Conservation (phyloP, 2,888 invertebrate species). For the Tubiluchus corallicola region DNA sequence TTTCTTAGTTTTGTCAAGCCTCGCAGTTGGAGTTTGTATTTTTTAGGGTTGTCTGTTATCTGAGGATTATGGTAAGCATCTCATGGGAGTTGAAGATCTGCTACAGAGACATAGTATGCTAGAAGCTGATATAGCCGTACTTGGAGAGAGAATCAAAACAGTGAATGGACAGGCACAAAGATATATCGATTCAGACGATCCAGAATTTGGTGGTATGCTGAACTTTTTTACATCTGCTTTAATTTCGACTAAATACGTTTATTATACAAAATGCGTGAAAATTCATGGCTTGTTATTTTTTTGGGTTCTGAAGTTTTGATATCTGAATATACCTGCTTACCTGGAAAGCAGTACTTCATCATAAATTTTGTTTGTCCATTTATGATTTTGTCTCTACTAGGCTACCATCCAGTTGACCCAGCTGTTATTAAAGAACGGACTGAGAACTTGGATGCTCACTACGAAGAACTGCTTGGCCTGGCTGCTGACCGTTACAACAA, state of each 20-base stretch:
- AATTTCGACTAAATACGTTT: too few relatives aligned
- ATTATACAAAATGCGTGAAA: too few relatives aligned
- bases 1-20: too few relatives aligned
- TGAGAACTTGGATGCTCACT: slow-evolving; percentile 78
- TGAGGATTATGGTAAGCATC: slow-evolving; percentile 95
- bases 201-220: slow-evolving; percentile 20
- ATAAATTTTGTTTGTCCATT: too few relatives aligned
- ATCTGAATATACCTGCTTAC: too few relatives aligned
- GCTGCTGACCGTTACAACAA: slow-evolving; percentile 81
- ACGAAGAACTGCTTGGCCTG: slow-evolving; percentile 80
- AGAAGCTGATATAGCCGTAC: slow-evolving; percentile 93
- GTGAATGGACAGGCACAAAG: slow-evolving; percentile 87
- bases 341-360: too few relatives aligned
- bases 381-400: too few relatives aligned
- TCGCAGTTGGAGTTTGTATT: neutral
- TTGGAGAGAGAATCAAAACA: slow-evolving; percentile 90
- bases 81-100: slow-evolving; percentile 99
- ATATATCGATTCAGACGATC: slow-evolving; percentile 74
- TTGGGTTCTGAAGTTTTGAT: too few relatives aligned
- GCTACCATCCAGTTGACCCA: slow-evolving; percentile 91
- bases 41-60: slow-evolving; percentile 52
- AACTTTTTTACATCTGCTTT: too few relatives aligned
- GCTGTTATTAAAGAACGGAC: slow-evolving; percentile 85
- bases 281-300: too few relatives aligned
- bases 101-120: slow-evolving; percentile 92